Base-by-base conservation (phyloP, 2,113 vertebrate genomes). In the Mirza zaza region DNA sequence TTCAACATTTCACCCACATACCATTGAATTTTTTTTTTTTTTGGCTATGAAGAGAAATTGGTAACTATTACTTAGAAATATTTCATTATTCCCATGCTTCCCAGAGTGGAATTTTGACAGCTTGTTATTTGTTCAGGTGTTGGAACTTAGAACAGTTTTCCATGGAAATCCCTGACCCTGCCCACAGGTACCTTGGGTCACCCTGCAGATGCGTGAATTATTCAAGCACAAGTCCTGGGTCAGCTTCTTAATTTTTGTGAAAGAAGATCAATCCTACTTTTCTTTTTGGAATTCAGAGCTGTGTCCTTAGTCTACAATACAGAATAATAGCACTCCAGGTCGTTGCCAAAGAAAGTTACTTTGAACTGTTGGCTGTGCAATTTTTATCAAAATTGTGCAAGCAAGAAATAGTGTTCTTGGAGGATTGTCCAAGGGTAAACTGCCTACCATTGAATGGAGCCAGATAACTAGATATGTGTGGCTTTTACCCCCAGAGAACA, bases 121-220 rank as follows among this genome's bases (percentile, higher is more conserved):
- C 10, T 55, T 90, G 27, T 75, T 94, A 89, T 65, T 94, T 94
- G 34, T 79, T 87, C 85, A 90, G 85, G 75, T 67, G 61, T 50
- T 73, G 10, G 52, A 48, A 77, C 42, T 57, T n/a, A 61, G 59
- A 45, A 84, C 4, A 50, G 52, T 39, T 50, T 57, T 45, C 76
- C 71, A 17, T 6, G 45, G 76, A 94, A 92, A 93, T 55, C 55
- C 4, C 23, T 39, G 42, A 11, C 23, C 61, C 17, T 18, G 34
- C 36, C 45, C 29, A 32, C 17, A 55, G 34, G 57, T 23, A 34
- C 32, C 77, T 63, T 7, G 6, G 67, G 90, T 59, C 87, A 59
- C 52, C 79, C 80, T 52, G 39, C 34, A 92, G 25, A 73, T 55
- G 45, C 23, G 4, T 42, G 23, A 18, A 25, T 88, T 14, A 45